Evolutionary conservation across 2,888 invertebrate species (phyloP).

Genomic region (Campoplex capitator): DNA sequence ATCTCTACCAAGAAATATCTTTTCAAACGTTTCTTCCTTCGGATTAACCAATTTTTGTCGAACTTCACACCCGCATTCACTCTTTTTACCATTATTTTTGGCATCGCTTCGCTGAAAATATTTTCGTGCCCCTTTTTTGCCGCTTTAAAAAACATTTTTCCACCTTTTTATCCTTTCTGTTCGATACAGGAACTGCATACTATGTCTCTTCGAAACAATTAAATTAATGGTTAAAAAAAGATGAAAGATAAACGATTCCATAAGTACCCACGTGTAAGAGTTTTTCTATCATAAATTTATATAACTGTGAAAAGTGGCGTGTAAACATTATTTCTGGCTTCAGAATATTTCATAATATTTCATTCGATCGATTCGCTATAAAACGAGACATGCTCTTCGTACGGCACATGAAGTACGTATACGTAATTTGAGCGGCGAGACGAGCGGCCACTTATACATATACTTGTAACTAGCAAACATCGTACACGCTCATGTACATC

Average conservation of each 20-base stretch:
- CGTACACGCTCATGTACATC: slow-evolving; percentile 20
- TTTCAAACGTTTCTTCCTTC: background rate
- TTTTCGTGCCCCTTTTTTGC: background rate
- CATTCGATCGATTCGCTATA: slow-evolving; percentile 59
- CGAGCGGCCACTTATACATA: slow-evolving; percentile 27
- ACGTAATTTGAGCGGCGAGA: slow-evolving; percentile 67
- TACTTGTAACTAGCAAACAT: background rate
- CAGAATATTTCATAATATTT: slow-evolving; percentile 20
- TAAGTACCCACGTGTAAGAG: background rate
- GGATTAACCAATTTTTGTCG: slow-evolving; percentile 12
- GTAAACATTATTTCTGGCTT: slow-evolving; percentile 5
- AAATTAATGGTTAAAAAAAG: background rate
- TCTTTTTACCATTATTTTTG: too few species aligned
- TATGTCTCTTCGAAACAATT: background rate
- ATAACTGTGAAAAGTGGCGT: slow-evolving; percentile 9
- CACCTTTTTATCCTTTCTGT: too few species aligned
- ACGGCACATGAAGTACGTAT: slow-evolving; percentile 30
- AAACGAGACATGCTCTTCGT: slow-evolving; percentile 40
- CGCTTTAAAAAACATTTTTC: background rate
- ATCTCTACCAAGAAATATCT: slow-evolving; percentile 25
- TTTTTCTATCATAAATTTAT: background rate
- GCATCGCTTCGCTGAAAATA: background rate
- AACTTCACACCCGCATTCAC: background rate
- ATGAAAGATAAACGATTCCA: background rate
- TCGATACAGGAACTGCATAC: background rate